phyloP scores from a whole-genome alignment of 2,888 invertebrate species.

The Incurvaria masculella region DNA sequence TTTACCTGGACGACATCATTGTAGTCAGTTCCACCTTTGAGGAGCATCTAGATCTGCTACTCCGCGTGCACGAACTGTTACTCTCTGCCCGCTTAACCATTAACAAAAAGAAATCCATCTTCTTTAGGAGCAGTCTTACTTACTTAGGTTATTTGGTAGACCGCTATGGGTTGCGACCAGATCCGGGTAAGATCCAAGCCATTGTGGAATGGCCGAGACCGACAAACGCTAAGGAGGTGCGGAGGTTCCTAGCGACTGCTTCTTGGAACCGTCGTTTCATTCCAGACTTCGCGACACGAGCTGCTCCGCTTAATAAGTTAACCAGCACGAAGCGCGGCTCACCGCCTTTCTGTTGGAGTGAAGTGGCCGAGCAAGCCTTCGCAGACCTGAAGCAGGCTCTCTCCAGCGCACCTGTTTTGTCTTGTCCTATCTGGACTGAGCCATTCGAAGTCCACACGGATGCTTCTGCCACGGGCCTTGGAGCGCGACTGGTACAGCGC shows the following conservation, averaged over 20 bases:
- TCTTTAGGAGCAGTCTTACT: conserved; percentile 2
- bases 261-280: neutral
- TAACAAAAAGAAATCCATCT: conserved; percentile 13
- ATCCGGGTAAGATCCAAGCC: conserved; percentile 16
- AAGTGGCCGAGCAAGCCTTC: neutral
- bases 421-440: neutral
- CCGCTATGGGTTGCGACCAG: conserved; percentile 15
- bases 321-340: neutral
- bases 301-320: neutral
- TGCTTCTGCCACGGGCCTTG: neutral
- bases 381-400: neutral
- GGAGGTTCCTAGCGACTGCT: neutral
- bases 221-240: conserved; percentile 1
- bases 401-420: neutral
- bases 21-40: conserved; percentile 11
- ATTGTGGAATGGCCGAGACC: conserved; percentile 18
- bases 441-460: neutral
- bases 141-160: conserved; percentile 14
- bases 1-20: conserved; percentile 18
- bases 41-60: conserved; percentile 9
- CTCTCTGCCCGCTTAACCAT: conserved; percentile 15
- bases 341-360: neutral
- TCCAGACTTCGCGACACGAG: neutral
- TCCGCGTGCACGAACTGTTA: neutral
- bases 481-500: neutral